Evolutionary conservation across 2,113 vertebrate species (phyloP).

Genomic region (Lepus europaeus): DNA sequence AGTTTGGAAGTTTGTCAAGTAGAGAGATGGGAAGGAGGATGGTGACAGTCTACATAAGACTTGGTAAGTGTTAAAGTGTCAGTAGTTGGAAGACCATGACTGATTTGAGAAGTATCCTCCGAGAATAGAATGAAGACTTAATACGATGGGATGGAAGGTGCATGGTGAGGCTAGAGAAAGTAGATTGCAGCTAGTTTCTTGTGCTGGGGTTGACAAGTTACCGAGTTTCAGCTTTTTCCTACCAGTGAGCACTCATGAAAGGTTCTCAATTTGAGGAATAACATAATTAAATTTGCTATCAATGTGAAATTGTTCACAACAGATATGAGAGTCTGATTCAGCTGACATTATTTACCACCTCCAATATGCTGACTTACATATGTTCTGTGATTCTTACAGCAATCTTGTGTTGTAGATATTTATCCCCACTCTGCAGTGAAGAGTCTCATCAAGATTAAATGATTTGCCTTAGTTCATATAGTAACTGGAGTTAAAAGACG

Average conservation of each 20-base stretch:
- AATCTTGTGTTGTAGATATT: not conserved
- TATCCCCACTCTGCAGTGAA: not conserved
- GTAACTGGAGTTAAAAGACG: not conserved
- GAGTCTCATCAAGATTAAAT: not conserved
- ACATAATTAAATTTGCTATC: not conserved
- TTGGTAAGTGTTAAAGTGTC: not conserved
- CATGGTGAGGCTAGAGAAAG: not conserved
- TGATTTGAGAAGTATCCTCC: slow-evolving; percentile 5
- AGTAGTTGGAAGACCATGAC: not conserved
- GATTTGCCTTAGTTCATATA: not conserved
- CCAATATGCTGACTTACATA: not conserved
- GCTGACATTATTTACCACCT: not conserved
- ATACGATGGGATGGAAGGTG: not conserved
- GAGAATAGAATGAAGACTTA: slow-evolving; percentile 36
- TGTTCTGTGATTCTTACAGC: not conserved
- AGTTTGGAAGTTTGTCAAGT: not conserved
- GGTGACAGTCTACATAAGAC: not conserved
- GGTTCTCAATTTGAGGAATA: not conserved
- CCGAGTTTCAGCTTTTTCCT: not conserved
- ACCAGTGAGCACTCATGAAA: not conserved
- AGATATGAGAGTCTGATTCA: not conserved
- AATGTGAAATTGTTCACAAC: not conserved
- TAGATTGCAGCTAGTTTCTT: not conserved
- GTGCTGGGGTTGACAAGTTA: not conserved
- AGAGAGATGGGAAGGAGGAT: not conserved